Base-by-base conservation (phyloP, 2,797 vertebrate species). In the Melanotaenia parkinsoni region DNA sequence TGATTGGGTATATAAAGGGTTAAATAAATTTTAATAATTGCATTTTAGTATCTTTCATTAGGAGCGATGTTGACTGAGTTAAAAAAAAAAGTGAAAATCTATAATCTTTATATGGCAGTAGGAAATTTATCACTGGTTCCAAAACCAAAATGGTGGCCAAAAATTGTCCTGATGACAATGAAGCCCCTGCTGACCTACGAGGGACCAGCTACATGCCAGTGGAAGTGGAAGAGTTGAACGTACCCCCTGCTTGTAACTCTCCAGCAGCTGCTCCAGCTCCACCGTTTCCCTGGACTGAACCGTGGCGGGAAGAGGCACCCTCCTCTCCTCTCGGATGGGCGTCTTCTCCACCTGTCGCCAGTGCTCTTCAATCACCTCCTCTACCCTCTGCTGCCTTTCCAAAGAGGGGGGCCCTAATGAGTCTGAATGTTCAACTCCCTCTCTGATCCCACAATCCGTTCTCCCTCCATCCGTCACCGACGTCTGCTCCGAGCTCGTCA, bases 291-390 rank as follows among this genome's bases (percentile, higher is more conserved):
- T 88, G 28, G 83, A 18, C 18, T 82, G 90, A 64, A 66, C 33
- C 0, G 91, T 33, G 0, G 82, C 38, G 18, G 94, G 87, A 63
- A 96, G 83, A 1, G 94, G 91, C 12, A 96, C 91, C 73, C 94
- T 89, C 77, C 92, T 90, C 82, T 96, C 95, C 1, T 95, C 94
- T 45, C 95, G 84, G 37, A 95, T 89, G 18, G 94, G 95, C 0
- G 95, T 95, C 75, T 92, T 94, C 89, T 96, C 95, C 79, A 96
- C 95, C 87, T 96, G 94, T 69, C 94, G 92, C 95, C 95, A 96
- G 82, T 91, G 95, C 79, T 95, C 92, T 74, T 96, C 95, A 2
- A 96, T 96, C 72, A 93, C 94, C 57, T 96, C 94, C 84, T 95
- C 94, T 76, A 95, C 91, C 67, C 80, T 91, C 90, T 94, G 93